phyloP scores from a whole-genome alignment of 1,140 invertebrate genomes.

The Macrostomum lignano region DNA sequence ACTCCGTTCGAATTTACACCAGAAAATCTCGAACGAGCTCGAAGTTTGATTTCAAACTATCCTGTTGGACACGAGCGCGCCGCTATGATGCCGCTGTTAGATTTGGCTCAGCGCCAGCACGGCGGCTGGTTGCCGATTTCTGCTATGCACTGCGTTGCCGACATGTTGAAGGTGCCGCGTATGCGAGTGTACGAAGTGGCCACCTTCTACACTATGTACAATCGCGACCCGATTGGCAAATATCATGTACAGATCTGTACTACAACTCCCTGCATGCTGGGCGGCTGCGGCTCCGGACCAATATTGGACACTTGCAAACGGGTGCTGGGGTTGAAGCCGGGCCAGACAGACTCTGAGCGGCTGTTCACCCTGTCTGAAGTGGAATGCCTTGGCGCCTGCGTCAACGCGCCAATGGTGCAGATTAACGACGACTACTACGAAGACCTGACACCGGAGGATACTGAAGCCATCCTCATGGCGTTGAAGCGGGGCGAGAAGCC shows the following conservation, averaged over 20 bases:
- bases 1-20: conserved; percentile 65
- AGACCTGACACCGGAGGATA: conserved; percentile 63
- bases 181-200: conserved; percentile 99
- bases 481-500: conserved; percentile 52
- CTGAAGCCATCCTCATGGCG: conserved; percentile 56
- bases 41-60: conserved; percentile 69
- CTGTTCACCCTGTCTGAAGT: conserved; percentile 79
- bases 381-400: conserved; percentile 91
- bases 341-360: conserved; percentile 60
- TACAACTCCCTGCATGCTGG: conserved; percentile 88
- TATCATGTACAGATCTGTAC: conserved; percentile 90
- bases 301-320: conserved; percentile 53
- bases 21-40: conserved; percentile 58
- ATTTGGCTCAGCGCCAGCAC: conserved; percentile 81
- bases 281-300: conserved; percentile 70
- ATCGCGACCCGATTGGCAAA: conserved; percentile 70
- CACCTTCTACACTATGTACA: conserved; percentile 99
- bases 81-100: conserved; percentile 77
- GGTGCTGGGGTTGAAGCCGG: conserved; percentile 39
- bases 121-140: conserved; percentile 73
- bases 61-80: conserved; percentile 80
- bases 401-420: conserved; percentile 96
- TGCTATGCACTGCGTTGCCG: conserved; percentile 58
- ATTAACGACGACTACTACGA: conserved; percentile 96
- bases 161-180: conserved; percentile 42